phyloP scores from a whole-genome alignment of 2,113 vertebrate species.

The Nothobranchius furzeri region DNA sequence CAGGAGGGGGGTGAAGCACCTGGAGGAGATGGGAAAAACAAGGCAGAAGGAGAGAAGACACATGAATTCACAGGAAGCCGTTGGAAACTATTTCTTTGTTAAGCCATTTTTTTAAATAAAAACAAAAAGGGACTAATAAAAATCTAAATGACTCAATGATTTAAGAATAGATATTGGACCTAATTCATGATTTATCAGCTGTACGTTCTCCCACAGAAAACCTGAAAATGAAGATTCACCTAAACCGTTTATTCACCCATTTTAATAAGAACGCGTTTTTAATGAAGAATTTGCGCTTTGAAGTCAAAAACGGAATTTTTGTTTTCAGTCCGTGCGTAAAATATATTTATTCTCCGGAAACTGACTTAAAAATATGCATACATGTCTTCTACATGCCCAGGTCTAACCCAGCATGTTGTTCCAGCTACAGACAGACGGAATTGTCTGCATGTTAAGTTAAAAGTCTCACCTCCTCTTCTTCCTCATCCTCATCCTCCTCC shows the following conservation, averaged over 20 bases:
- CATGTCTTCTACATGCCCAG: neutral
- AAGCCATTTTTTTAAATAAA: neutral
- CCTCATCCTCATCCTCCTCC: too few relatives aligned
- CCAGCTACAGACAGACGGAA: neutral
- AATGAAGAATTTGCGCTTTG: constrained; percentile 22
- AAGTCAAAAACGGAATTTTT: constrained; percentile 10
- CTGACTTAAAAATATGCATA: neutral
- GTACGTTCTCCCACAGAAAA: neutral
- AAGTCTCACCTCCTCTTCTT: constrained; percentile 55
- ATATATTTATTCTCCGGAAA: too few relatives aligned
- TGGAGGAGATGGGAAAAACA: constrained; percentile 47
- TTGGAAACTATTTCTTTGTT: neutral
- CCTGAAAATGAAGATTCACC: constrained; percentile 1
- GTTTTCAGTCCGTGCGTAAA: constrained; percentile 4
- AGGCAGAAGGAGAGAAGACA: constrained; percentile 37
- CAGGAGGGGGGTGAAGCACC: constrained; percentile 80
- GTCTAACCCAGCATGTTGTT: too few relatives aligned
- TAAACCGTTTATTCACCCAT: constrained; percentile 6
- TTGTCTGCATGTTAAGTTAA: neutral
- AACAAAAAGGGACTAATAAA: neutral
- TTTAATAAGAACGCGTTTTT: too few relatives aligned
- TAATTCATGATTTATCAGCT: neutral
- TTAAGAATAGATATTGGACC: neutral
- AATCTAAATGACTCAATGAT: neutral
- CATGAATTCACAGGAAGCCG: neutral